Base-by-base conservation (phyloP, 1,140 invertebrate genomes). In the Uloborus diversus region DNA sequence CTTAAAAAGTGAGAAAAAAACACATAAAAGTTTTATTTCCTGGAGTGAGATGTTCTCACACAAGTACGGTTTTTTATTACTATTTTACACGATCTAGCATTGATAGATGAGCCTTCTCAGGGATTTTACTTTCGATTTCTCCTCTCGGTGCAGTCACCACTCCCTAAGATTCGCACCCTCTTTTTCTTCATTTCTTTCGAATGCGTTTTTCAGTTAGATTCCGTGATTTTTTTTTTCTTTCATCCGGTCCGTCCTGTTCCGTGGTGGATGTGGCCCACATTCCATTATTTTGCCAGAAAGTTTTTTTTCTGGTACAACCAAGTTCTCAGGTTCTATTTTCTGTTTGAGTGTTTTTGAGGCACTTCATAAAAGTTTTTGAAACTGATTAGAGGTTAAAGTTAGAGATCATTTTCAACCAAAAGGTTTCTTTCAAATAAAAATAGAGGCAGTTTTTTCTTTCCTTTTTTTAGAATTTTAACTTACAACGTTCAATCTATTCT, bases 51-150 rank as follows among this genome's bases (percentile, higher is more conserved):
- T 25, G 53, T 57, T 57, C 53, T 57, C 53, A 57, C 53, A 57
- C 53, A n/a, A n/a, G n/a, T n/a, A n/a, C n/a, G n/a, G 20, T 23
- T 25, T 27, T 17, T 42, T 13, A 42, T 9, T 42, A 13, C 37
- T 17, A 13, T 17, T 42, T 42, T 17, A 42, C 17, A 42, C 37
- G 17, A 13, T 42, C 37, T 42, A 42, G 9, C 20, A 23, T 11
- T 57, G 53, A 57, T 23, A 27, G 25, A 57, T 57, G 27, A 27
- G 25, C 53, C 23, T 20, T 57, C 53, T 20, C 23, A n/a, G 25
- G 25, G 53, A 57, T 57, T 57, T 14, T 57, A 57, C 53, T 57
- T 57, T 57, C 27, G 23, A 25, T 57, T 57, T 57, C 53, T 57
- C 13, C n/a, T 42, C 37, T 17, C 37, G 17, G 37, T 42, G 37